Evolutionary conservation across 2,888 invertebrate genomes (phyloP).

Genomic region (Parochlus steinenii): DNA sequence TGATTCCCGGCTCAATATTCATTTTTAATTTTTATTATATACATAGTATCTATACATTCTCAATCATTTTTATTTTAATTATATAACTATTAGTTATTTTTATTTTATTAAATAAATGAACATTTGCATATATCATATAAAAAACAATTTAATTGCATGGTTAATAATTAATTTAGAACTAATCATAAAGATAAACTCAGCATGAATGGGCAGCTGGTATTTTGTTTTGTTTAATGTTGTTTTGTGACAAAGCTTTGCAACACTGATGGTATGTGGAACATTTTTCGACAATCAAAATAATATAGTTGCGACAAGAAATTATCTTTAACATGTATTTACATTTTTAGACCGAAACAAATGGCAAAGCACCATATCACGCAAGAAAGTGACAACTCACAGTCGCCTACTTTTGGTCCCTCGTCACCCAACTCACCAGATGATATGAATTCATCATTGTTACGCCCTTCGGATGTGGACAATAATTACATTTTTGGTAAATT

Average conservation of each 20-base stretch:
- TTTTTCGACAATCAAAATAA: no score
- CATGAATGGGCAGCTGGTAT: neutral
- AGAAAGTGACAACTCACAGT: constrained; percentile 17
- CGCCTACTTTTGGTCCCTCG: constrained; percentile 26
- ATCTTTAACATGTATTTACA: neutral
- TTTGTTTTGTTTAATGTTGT: neutral
- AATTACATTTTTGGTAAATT: constrained; percentile 69
- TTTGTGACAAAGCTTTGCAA: no score
- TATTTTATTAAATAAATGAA: neutral
- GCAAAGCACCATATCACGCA: constrained; percentile 9
- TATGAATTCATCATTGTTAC: constrained; percentile 50
- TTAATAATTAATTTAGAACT: no score
- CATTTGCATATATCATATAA: no score
- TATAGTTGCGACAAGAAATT: no score
- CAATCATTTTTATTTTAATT: neutral
- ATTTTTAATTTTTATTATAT: no score
- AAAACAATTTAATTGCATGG: no score
- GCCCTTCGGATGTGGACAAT: constrained; percentile 33
- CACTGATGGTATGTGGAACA: no score
- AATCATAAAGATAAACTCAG: no score
- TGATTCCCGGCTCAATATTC: no score
- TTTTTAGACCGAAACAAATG: constrained; percentile 26
- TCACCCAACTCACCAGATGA: constrained; percentile 47
- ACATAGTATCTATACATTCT: no score
- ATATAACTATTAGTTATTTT: neutral